Base-by-base conservation (phyloP, 2,888 invertebrate species). In the Athripsodes cinereus region DNA sequence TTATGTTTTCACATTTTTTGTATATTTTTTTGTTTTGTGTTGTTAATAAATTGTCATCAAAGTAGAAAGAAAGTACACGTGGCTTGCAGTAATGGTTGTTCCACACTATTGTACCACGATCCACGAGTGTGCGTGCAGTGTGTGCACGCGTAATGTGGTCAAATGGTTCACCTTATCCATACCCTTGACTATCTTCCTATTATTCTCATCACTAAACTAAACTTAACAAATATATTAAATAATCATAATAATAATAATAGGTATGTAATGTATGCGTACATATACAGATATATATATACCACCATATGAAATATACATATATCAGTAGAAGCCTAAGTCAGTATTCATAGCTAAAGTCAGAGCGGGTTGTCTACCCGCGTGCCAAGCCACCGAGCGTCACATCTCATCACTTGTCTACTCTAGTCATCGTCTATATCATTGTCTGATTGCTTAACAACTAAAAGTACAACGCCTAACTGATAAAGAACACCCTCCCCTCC, bases 321-420 rank as follows among this genome's bases (percentile, higher is more conserved):
- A 40, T 40, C 40, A 40, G 13, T 40, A 40, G 40, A 62, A 63
- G 61, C 58, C 63, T 63, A 63, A 63, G 63, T 63, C 63, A 63
- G 61, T 58, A 57, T 63, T 63, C 63, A 57, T 62, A 62, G 63
- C 63, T 50, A 60, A 63, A 63, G 63, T 63, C 63, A 55, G 63
- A 50, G 58, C 60, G 57, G 54, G 40, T 16, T 5, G 40, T 5
- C 40, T 11, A 11, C 40, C 40, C 40, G 40, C 13, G 13, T 40
- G 13, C 16, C 40, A 5, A n/a, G 40, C 13, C 16, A 26, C 26
- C 26, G 10, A 26, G 26, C 26, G 10, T 26, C 26, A 26, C 3
- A 40, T 40, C 16, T 40, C 40, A 40, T 40, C 58, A 60, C 55
- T 31, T 40, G 16, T 20, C 31, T 21, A 18, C 31, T 20, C 8